Percentiles rank a stretch among this genome's conserved stretches.
Evolutionary conservation across 2,888 invertebrate genomes (phyloP).

Genomic region (Ceriagrion tenellum): DNA sequence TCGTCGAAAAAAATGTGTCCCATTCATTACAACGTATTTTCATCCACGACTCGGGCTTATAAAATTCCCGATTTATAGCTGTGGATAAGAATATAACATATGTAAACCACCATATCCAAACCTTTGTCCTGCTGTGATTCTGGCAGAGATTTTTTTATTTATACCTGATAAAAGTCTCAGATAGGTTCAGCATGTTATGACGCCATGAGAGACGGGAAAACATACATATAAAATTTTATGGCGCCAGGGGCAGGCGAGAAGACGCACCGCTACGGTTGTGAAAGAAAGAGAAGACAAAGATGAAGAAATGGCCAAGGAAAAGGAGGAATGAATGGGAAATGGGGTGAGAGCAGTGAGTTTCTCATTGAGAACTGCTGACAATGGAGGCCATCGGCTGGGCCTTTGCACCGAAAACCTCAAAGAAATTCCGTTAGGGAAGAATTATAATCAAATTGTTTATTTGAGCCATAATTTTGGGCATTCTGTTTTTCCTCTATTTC

Average conservation of each 20-base stretch:
- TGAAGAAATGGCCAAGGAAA: too few species aligned
- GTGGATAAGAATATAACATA: not conserved
- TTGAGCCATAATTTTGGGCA: too few species aligned
- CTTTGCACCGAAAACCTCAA: too few species aligned
- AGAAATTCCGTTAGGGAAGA: too few species aligned
- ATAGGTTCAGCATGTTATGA: slow-evolving; percentile 39
- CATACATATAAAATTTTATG: not conserved
- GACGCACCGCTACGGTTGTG: not conserved
- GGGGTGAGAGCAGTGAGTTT: too few species aligned
- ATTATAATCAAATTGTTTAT: too few species aligned
- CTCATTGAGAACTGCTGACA: too few species aligned
- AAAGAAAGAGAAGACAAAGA: not conserved
- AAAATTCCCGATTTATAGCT: not conserved
- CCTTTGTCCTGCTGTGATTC: not conserved
- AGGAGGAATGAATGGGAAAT: not conserved
- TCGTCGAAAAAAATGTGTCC: not conserved
- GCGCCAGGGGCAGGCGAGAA: not conserved
- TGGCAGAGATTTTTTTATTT: not conserved
- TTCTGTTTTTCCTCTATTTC: too few species aligned
- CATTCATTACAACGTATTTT: not conserved
- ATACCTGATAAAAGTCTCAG: not conserved
- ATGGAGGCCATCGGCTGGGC: too few species aligned
- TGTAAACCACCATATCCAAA: slow-evolving; percentile 3
- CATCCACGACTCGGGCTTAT: not conserved
- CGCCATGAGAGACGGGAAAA: not conserved